Evolutionary conservation across 2,797 vertebrate species (phyloP), one percentile per base, ranked within the genome.

Genomic region (Chelon auratus): DNA sequence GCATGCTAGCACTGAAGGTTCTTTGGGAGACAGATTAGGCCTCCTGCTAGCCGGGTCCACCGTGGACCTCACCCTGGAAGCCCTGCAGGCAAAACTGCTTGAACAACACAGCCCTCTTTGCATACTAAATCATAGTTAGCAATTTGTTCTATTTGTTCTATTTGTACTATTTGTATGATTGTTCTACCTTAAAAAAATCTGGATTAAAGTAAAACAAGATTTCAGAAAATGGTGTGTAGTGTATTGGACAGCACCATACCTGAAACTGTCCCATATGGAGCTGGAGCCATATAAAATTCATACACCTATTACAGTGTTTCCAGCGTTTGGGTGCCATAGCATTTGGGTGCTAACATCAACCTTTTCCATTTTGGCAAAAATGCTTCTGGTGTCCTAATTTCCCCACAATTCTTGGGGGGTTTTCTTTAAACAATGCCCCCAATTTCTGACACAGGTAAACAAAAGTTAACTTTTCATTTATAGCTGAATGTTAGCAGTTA

Each of bases 41-140:
- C 92, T 94, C 92, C 90, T 90, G 89, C 90, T 92, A 94, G 86
- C 76, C 14, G 26, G 67, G 83, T 90, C 87, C 85, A 75, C 75
- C 18, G 22, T 11, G 66, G 88, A 89, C 74, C 89, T 91, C 90
- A 87, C 84, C 87, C 84, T 65, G 72, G 73, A 75, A 86, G 85
- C 86, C 91, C 91, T 89, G 84, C 83, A 93, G 92, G 90, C 85
- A 60, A 92, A 26, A 79, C 65, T 66, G 70, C 75, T 82, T 69
- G 83, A 88, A 71, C 79, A 87, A 80, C 45, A 36, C 69, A 82
- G 83, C 76, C 62, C 77, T 81, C 66, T 88, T 89, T 86, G 77
- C 82, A 87, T 88, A 83, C 67, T 62, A 22, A 57, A 51, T 53
- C 52, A 33, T 53, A 69, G 69, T 67, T 47, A 64, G 67, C 62